These are phyloP conservation scores for Sorex fumeus DNA, from an alignment of 2,113 vertebrate species.

Conservation along the genomic window DNA sequence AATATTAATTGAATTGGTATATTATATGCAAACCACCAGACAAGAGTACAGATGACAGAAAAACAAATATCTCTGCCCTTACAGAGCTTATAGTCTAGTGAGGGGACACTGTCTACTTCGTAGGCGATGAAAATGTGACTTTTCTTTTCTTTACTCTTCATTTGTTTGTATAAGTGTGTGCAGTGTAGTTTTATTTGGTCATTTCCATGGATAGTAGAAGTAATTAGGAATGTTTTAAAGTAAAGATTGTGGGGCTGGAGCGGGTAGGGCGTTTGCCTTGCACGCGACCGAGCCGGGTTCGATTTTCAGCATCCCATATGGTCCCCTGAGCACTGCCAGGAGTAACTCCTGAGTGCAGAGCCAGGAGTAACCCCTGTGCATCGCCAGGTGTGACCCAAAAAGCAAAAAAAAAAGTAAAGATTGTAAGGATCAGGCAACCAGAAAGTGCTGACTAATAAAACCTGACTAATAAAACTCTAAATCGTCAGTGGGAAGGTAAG, in stretches of 20 bases:
- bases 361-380: too few species aligned
- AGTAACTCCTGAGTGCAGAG: too few species aligned
- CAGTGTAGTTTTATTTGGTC: not conserved
- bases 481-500: not conserved
- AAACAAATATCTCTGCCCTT: not conserved
- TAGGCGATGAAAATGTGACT: not conserved
- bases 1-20: not conserved
- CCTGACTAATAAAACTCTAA: conserved; percentile 9
- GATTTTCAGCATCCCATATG: too few species aligned
- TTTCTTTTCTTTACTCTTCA: conserved; percentile 28
- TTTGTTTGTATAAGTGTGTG: conserved; percentile 8
- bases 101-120: not conserved
- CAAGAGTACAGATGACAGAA: not conserved
- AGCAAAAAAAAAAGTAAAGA: not conserved
- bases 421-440: not conserved
- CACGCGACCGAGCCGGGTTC: too few species aligned
- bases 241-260: not conserved
- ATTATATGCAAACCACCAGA: not conserved
- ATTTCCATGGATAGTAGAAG: conserved; percentile 28
- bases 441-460: conserved; percentile 35
- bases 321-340: too few species aligned
- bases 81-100: not conserved
- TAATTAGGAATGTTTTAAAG: conserved; percentile 12
- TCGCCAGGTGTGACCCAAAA: too few species aligned
- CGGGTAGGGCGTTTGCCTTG: too few species aligned